Conservation (phyloP, 1,140 invertebrate genomes). For the Hyphantria cunea region DNA sequence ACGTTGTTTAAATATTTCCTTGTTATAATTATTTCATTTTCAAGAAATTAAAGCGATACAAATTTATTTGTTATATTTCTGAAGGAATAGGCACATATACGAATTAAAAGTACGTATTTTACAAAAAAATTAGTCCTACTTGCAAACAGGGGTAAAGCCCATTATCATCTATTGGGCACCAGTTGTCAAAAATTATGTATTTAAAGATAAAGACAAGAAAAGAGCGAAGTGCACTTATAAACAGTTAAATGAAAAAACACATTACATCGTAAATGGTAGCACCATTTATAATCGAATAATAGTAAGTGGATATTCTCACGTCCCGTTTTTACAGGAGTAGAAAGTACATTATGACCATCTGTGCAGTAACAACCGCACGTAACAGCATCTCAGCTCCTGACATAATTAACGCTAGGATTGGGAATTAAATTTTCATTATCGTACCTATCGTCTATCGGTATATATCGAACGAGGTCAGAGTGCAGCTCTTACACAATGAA, state of each 20-base stretch:
- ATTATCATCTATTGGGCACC: too few species aligned
- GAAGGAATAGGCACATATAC: too few species aligned
- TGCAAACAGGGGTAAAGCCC: too few species aligned
- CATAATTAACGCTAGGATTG: conserved; percentile 31
- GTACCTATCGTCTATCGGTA: conserved; percentile 33
- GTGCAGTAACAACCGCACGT: background rate
- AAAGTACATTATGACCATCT: conserved; percentile 18
- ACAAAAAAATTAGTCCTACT: too few species aligned
- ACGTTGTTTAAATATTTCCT: too few species aligned
- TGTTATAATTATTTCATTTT: too few species aligned
- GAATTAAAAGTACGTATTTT: too few species aligned
- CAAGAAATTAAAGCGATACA: too few species aligned
- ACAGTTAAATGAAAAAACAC: background rate
- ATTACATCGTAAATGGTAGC: background rate
- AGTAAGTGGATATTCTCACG: conserved; percentile 19
- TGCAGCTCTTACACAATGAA: conserved; percentile 57
- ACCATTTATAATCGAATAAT: conserved; percentile 20
- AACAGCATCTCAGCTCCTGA: conserved; percentile 2
- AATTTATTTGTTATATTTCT: too few species aligned
- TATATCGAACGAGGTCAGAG: conserved; percentile 47
- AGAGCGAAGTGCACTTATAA: background rate
- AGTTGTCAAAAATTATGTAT: too few species aligned
- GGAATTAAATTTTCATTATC: conserved; percentile 50
- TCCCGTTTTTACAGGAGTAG: conserved; percentile 4
- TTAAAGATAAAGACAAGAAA: too few species aligned